Evolutionary conservation across 64 coral and sea anemone species (phyloP).

Genomic region (Hydrozoanthus tunicans): DNA sequence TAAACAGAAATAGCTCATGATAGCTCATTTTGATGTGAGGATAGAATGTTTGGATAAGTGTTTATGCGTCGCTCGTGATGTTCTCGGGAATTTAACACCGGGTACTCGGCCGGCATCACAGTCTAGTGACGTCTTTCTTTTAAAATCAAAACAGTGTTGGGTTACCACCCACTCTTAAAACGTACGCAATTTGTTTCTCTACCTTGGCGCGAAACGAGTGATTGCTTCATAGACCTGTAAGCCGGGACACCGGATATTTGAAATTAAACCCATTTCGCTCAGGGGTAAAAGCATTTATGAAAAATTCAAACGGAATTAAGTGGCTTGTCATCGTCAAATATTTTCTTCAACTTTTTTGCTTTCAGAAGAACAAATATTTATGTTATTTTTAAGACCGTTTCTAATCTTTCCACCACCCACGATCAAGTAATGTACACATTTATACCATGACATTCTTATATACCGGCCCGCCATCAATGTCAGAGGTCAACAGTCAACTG

Average conservation of each 20-base stretch:
- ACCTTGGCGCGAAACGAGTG: background rate
- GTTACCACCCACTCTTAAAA: background rate
- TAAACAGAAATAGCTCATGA: too few species aligned
- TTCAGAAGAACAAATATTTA: slow-evolving; percentile 40
- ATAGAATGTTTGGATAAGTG: too few species aligned
- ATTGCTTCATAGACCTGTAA: background rate
- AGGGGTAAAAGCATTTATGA: background rate
- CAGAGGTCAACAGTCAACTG: background rate
- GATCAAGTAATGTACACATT: slow-evolving; percentile 4
- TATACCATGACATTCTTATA: background rate
- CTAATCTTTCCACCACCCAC: slow-evolving; percentile 29
- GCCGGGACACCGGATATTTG: background rate
- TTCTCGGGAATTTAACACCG: too few species aligned
- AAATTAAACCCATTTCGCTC: background rate
- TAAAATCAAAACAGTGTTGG: slow-evolving; percentile 6
- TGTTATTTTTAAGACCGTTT: slow-evolving; percentile 22
- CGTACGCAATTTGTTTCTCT: background rate
- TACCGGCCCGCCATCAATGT: background rate
- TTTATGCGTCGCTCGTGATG: too few species aligned
- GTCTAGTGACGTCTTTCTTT: slow-evolving; percentile 17
- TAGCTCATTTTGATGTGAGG: too few species aligned
- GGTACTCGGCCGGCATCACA: background rate
- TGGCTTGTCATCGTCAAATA: background rate
- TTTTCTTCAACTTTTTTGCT: background rate
- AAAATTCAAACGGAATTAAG: background rate